Base-by-base conservation (phyloP, 2,797 vertebrate genomes). In the Pelochelys cantorii region DNA sequence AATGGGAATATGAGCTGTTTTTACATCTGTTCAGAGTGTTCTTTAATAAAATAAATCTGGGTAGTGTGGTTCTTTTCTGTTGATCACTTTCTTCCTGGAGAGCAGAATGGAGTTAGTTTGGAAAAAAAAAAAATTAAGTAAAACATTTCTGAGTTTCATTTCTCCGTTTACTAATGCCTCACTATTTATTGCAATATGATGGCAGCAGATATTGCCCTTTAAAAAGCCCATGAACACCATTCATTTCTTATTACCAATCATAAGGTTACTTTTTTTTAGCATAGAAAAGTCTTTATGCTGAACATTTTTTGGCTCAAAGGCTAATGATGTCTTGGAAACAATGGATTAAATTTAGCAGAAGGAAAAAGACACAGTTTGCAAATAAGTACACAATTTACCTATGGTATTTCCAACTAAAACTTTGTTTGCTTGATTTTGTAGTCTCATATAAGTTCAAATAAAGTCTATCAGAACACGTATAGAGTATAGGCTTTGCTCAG, bases 311-410 rank as follows among this genome's bases (percentile, higher is more conserved):
- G 97, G 97, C 95, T 89, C 53, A 55, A 87, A 94, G 94, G 89
- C 94, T 96, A 95, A 88, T 82, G 62, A 83, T 95, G 94, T 96
- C 96, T 98, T 98, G 98, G 97, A 98, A 98, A 98, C 97, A 98
- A 97, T 97, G 92, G 95, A 97, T 78, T 97, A 91, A 96, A 90
- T 96, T 96, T 97, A 97, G 97, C 97, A 95, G 54, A 94, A 95
- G 97, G 97, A 98, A 92, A 98, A 98, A 97, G 95, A 92, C 65
- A 34, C n/a, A 96, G 95, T 85, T 86, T 94, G 84, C 88, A 87
- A 83, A 60, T 87, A 71, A 96, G 91, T 59, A 94, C 82, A 91
- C 74, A 91, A 74, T 88, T 65, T 91, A 86, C 71, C 90, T 94
- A 56, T 48, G 74, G 83, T 88, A 92, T 91, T 7, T 94, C 90